Evolutionary conservation across 2,888 invertebrate genomes (phyloP).

Genomic region (Callyntrura sp.): DNA sequence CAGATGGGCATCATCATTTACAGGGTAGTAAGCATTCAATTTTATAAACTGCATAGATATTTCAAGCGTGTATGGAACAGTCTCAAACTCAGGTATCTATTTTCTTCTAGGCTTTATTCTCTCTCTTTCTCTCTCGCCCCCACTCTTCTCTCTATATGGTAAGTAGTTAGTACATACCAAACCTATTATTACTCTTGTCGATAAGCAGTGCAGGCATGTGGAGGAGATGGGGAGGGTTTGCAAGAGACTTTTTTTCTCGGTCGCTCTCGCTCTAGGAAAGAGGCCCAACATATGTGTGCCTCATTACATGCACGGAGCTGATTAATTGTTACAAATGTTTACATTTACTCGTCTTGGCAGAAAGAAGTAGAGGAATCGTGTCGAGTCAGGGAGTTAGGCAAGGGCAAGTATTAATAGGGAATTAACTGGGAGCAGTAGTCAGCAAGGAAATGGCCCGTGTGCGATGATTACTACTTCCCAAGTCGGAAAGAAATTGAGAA

Average conservation of each 20-base stretch:
- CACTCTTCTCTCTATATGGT: no score
- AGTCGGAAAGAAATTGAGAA: neutral
- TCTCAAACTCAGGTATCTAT: neutral
- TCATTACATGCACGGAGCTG: slow-evolving; percentile 62
- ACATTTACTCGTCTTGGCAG: slow-evolving; percentile 64
- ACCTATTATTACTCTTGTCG: slow-evolving; percentile 14
- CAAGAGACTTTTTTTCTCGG: slow-evolving; percentile 20
- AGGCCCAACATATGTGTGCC: slow-evolving; percentile 37
- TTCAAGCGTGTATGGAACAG: neutral
- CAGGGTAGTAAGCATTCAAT: neutral
- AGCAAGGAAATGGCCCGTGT: slow-evolving; percentile 8
- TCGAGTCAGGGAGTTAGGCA: slow-evolving; percentile 40
- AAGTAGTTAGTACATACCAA: neutral
- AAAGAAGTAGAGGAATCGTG: slow-evolving; percentile 19
- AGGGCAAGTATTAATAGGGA: slow-evolving; percentile 62
- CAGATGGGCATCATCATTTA: slow-evolving; percentile 54
- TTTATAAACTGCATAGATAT: no score
- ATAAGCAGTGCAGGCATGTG: neutral
- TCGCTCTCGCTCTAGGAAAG: neutral
- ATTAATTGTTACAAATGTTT: slow-evolving; percentile 73
- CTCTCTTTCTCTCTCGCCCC: no score
- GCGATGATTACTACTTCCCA: slow-evolving; percentile 20
- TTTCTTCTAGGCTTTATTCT: neutral
- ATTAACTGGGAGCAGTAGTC: slow-evolving; percentile 54
- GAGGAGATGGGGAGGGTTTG: slow-evolving; percentile 18